A percentile compares a stretch with the other conserved stretches of the same genome.
These are phyloP conservation scores for Mythimna ferrago DNA, from an alignment of 2,888 invertebrate genomes.

Conservation along the genomic window DNA sequence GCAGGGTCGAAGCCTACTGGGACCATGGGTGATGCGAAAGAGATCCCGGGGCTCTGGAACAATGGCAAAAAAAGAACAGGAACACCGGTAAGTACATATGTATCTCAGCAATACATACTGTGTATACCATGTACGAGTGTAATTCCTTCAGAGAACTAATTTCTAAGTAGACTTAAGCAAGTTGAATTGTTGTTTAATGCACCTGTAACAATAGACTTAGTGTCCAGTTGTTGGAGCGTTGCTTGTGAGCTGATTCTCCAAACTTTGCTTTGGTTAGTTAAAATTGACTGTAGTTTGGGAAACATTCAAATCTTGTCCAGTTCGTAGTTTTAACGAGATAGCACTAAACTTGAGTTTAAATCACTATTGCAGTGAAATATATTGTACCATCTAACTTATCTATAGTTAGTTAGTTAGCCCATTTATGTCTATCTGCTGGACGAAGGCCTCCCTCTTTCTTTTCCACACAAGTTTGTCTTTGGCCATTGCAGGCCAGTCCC, in stretches of 20 bases:
- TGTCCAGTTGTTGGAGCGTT: constrained; percentile 36
- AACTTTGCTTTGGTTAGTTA: constrained; percentile 48
- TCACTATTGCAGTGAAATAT: background rate
- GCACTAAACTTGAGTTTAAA: background rate
- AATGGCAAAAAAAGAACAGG: too few species aligned
- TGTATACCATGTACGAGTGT: constrained; percentile 32
- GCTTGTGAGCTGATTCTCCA: constrained; percentile 44
- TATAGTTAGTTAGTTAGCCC: too few species aligned
- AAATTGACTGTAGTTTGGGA: constrained; percentile 43
- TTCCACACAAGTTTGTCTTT: too few species aligned
- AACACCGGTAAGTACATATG: background rate
- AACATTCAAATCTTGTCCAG: constrained; percentile 27
- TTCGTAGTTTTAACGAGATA: constrained; percentile 21
- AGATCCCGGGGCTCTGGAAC: too few species aligned
- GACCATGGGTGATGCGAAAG: too few species aligned
- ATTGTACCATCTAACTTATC: background rate
- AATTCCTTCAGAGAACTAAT: constrained; percentile 30
- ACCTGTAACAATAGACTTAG: constrained; percentile 58
- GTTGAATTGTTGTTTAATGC: constrained; percentile 55
- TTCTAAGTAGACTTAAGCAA: constrained; percentile 56
- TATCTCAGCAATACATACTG: constrained; percentile 1
- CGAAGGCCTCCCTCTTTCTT: too few species aligned
- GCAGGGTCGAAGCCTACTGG: too few species aligned
- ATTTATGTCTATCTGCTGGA: too few species aligned
- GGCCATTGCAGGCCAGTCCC: too few species aligned